Evolutionary conservation across 2,113 vertebrate genomes (phyloP).

Genomic region (Nibea albiflora): DNA sequence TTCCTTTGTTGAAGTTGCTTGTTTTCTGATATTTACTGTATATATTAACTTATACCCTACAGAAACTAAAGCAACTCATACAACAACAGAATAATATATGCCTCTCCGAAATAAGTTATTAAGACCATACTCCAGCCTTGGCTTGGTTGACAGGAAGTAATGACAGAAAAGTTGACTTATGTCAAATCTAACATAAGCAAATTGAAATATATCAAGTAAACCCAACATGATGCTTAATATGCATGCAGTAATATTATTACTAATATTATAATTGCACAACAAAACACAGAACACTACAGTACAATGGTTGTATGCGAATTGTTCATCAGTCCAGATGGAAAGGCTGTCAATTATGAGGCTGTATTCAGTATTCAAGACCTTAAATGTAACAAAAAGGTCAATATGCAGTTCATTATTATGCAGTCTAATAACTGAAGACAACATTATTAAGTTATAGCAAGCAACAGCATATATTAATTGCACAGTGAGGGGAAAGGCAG

Average conservation of each 20-base stretch:
- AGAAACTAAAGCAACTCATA: not conserved
- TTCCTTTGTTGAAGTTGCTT: not conserved
- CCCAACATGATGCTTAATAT: not conserved
- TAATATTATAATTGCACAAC: not conserved
- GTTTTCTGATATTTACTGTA: not conserved
- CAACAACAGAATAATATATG: slow-evolving; percentile 3
- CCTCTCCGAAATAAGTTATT: slow-evolving; percentile 2
- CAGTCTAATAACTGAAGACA: not conserved
- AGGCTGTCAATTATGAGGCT: not conserved
- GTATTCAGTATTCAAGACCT: not conserved
- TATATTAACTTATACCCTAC: not conserved
- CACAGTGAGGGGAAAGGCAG: slow-evolving; percentile 5
- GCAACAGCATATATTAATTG: slow-evolving; percentile 20
- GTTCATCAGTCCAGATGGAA: slow-evolving; percentile 5
- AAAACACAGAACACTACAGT: not conserved
- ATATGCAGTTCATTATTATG: slow-evolving; percentile 2
- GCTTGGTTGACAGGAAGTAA: not conserved
- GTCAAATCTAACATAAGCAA: not conserved
- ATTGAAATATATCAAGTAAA: not conserved
- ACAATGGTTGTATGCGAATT: not conserved
- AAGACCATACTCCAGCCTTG: not conserved
- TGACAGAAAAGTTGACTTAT: not conserved
- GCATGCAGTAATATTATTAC: not conserved
- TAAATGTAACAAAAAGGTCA: not conserved
- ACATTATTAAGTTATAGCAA: not conserved